These are phyloP conservation scores for Chelon labrosus DNA, from an alignment of 2,797 vertebrate genomes.

Conservation along the genomic window DNA sequence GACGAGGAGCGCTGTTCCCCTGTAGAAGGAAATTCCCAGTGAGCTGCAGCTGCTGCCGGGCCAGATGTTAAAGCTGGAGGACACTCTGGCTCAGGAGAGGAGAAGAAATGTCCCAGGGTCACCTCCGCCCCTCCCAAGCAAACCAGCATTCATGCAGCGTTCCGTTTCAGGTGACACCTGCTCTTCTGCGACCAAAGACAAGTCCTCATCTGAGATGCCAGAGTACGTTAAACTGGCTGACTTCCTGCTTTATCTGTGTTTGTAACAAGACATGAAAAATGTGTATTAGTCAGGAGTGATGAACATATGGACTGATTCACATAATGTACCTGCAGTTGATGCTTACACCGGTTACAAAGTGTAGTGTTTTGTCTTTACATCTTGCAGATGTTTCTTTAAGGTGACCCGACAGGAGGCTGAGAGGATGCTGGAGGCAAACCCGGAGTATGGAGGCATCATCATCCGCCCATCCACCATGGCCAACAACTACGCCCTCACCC, in stretches of 20 bases:
- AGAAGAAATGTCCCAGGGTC: neutral
- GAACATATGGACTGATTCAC: too few relatives aligned
- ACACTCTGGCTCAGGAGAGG: conserved; percentile 64
- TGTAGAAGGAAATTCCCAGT: conserved; percentile 73
- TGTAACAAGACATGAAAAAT: too few relatives aligned
- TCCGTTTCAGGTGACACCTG: neutral
- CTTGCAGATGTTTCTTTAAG: conserved; percentile 72
- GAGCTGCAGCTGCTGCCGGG: conserved; percentile 77
- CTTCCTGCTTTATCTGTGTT: neutral
- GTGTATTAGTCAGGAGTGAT: too few relatives aligned
- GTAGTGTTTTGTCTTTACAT: too few relatives aligned
- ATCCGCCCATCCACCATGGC: conserved; percentile 84
- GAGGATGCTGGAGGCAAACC: conserved; percentile 81
- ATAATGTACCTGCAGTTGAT: too few relatives aligned
- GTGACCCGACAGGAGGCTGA: conserved; percentile 85
- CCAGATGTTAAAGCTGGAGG: conserved; percentile 67
- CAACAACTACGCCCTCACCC: conserved; percentile 84
- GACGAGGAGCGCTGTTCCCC: neutral
- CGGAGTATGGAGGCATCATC: conserved; percentile 84
- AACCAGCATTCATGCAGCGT: conserved; percentile 16
- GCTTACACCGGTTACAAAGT: too few relatives aligned
- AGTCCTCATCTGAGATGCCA: too few relatives aligned
- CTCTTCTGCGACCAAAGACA: neutral
- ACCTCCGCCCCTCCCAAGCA: conserved; percentile 44
- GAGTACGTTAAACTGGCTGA: conserved; percentile 52